A percentile compares a stretch with the other conserved stretches of the same genome.
phyloP scores from a whole-genome alignment of 1,140 invertebrate genomes.

The Drosophila sucinea region DNA sequence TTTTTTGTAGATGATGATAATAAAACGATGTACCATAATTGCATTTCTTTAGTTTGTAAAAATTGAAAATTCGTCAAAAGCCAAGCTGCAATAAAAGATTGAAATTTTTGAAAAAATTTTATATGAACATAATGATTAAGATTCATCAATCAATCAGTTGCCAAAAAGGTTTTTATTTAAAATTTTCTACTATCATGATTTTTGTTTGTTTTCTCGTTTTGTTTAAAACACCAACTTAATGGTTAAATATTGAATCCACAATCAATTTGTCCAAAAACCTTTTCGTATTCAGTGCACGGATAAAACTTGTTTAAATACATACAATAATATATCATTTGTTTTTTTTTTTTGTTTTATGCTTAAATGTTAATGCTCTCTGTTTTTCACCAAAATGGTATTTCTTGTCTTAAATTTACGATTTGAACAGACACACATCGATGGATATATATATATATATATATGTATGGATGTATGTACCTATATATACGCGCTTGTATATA shows the following conservation, averaged over 20 bases:
- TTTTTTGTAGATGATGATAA: background rate
- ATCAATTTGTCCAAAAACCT: constrained; percentile 72
- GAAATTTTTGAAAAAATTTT: constrained; percentile 6
- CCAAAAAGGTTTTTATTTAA: constrained; percentile 82
- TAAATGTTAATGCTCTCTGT: constrained; percentile 16
- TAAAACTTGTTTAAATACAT: constrained; percentile 72
- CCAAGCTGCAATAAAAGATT: constrained; percentile 59
- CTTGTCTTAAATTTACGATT: constrained; percentile 8
- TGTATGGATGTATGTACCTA: constrained; percentile 10
- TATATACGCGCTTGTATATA: constrained; percentile 16
- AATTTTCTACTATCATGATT: constrained; percentile 67
- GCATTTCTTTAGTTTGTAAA: constrained; percentile 76
- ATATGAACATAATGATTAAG: background rate
- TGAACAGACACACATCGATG: constrained; percentile 13
- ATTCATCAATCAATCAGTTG: constrained; percentile 56
- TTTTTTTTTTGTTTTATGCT: constrained; percentile 34
- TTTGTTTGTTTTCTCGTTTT: constrained; percentile 43
- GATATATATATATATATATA: constrained; percentile 17
- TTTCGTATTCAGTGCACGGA: constrained; percentile 78
- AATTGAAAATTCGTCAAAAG: constrained; percentile 34
- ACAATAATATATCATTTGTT: constrained; percentile 38
- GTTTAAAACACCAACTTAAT: constrained; percentile 80
- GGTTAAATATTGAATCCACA: constrained; percentile 72
- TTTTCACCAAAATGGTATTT: constrained; percentile 9
- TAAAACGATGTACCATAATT: constrained; percentile 52